Evolutionary conservation across 2,113 vertebrate species (phyloP).

Genomic region (Malurus melanocephalus): DNA sequence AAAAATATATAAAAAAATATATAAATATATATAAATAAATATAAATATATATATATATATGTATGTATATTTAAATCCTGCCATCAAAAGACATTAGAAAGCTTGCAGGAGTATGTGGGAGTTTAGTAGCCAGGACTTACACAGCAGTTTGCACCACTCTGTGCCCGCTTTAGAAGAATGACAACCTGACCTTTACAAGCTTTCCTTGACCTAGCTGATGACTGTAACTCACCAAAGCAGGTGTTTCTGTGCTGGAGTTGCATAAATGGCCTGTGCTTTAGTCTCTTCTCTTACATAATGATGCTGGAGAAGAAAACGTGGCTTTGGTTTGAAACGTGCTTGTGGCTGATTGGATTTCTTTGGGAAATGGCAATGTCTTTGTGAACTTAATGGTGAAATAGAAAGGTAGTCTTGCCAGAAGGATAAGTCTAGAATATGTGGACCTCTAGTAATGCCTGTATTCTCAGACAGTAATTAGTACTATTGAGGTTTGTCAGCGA

Average conservation of each 20-base stretch:
- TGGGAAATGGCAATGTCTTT: not conserved
- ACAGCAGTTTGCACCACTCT: not conserved
- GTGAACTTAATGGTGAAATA: not conserved
- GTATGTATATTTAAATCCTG: not conserved
- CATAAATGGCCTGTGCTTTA: not conserved
- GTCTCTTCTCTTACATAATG: not conserved
- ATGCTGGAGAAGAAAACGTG: not conserved
- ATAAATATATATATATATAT: too few species aligned
- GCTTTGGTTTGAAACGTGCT: not conserved
- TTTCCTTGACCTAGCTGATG: not conserved
- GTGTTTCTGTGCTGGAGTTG: not conserved
- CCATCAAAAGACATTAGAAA: not conserved
- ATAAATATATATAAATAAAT: not conserved
- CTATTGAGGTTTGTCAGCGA: not conserved
- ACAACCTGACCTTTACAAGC: not conserved
- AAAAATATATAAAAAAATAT: too few species aligned
- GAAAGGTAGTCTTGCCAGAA: not conserved
- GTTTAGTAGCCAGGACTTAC: not conserved
- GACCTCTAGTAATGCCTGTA: not conserved
- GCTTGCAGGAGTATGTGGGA: not conserved
- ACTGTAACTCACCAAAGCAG: not conserved
- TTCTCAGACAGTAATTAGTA: not conserved
- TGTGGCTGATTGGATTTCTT: not conserved
- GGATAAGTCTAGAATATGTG: not conserved
- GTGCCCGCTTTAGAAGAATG: fast-evolving